These are phyloP conservation scores for Pyralis farinalis DNA, from an alignment of 2,888 invertebrate genomes.

Conservation along the genomic window DNA sequence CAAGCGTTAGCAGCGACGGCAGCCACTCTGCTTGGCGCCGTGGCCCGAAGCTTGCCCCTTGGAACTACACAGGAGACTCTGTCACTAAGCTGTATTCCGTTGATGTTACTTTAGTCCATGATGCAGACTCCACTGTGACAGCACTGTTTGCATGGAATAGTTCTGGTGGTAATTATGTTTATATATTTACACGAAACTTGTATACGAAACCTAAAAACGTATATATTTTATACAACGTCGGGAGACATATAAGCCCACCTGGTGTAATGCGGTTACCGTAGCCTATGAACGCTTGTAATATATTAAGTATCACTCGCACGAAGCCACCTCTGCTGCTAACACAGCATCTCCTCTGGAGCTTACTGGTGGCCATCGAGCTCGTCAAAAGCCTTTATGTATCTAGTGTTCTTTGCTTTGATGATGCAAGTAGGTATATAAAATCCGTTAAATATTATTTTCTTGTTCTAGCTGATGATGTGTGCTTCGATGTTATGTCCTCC, in stretches of 20 bases:
- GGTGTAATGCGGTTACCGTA: too few species aligned
- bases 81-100: constrained; percentile 8
- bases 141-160: constrained; percentile 30
- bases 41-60: constrained; percentile 25
- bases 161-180: constrained; percentile 32
- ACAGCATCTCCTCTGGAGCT: too few species aligned
- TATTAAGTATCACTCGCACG: too few species aligned
- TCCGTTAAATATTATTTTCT: neutral
- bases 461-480: constrained; percentile 29
- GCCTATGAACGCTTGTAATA: too few species aligned
- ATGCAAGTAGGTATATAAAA: neutral
- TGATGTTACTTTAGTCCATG: neutral
- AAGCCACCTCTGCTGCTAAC: too few species aligned
- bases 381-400: too few species aligned
- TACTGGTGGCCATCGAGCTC: too few species aligned
- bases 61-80: constrained; percentile 16
- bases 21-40: constrained; percentile 30
- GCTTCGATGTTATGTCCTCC: constrained; percentile 30
- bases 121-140: constrained; percentile 11
- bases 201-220: too few species aligned
- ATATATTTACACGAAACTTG: too few species aligned
- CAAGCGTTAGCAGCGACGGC: constrained; percentile 25
- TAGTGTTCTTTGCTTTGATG: too few species aligned
- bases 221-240: too few species aligned
- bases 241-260: too few species aligned